Conservation (phyloP, 2,888 invertebrate genomes). For the Polydrusus pterygomalis region DNA sequence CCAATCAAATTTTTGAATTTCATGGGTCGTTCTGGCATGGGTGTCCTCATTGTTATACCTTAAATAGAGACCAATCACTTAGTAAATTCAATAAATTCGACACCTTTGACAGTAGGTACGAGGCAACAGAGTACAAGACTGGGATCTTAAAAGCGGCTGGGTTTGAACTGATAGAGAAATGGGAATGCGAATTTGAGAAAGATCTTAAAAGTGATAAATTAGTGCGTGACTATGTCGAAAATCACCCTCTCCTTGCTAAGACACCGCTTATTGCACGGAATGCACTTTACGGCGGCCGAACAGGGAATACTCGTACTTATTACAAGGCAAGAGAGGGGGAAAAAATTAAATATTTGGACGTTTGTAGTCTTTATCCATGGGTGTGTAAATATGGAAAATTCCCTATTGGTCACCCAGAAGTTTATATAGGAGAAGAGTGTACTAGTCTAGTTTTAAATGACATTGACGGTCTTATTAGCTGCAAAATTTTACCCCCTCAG, state of each 20-base stretch:
- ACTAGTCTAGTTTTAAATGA: conserved; percentile 32
- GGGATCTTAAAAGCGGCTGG: conserved; percentile 31
- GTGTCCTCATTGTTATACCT: background rate
- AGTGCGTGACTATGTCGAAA: conserved; percentile 19
- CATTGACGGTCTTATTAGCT: conserved; percentile 47
- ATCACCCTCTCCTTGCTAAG: conserved; percentile 41
- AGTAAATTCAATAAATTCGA: conserved; percentile 34
- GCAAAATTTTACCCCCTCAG: conserved; percentile 51
- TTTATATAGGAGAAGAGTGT: conserved; percentile 56
- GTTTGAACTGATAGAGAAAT: conserved; percentile 45
- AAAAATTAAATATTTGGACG: conserved; percentile 60
- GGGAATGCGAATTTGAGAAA: conserved; percentile 55
- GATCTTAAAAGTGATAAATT: conserved; percentile 21
- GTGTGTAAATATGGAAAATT: conserved; percentile 59
- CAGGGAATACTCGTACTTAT: conserved; percentile 33
- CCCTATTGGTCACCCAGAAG: no score
- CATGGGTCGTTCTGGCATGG: conserved; percentile 56
- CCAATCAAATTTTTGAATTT: conserved; percentile 55
- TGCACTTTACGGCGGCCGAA: conserved; percentile 55
- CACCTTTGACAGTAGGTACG: conserved; percentile 36
- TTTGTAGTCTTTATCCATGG: conserved; percentile 60
- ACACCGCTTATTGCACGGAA: conserved; percentile 52
- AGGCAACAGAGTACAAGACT: conserved; percentile 45
- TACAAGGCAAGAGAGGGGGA: conserved; percentile 38
- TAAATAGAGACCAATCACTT: conserved; percentile 22